Conservation (phyloP, 2,888 invertebrate genomes). For the Leptura quadrifasciata region DNA sequence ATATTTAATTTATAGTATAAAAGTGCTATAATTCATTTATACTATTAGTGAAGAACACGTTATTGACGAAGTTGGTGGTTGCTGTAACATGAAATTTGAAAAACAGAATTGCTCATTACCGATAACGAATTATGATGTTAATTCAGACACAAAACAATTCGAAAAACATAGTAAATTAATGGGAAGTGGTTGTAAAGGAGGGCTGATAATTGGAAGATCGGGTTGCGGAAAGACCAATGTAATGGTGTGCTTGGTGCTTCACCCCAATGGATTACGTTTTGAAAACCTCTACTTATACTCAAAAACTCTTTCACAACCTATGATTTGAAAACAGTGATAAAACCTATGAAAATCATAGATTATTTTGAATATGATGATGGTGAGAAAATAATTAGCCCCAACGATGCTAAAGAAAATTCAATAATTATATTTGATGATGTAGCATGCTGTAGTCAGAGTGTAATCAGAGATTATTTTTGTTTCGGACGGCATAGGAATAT, state of each 20-base stretch:
- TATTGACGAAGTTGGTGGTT: no score
- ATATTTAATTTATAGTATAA: no score
- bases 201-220: not conserved
- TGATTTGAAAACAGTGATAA: not conserved
- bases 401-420: not conserved
- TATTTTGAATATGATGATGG: slow-evolving; percentile 6
- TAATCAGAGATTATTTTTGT: slow-evolving; percentile 42
- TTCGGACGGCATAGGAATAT: slow-evolving; percentile 43
- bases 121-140: slow-evolving; percentile 12
- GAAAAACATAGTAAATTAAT: not conserved
- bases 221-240: slow-evolving; percentile 8
- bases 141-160: not conserved
- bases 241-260: not conserved
- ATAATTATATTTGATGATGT: slow-evolving; percentile 19
- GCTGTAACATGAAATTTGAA: slow-evolving; percentile 20
- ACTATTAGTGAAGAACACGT: no score
- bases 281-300: slow-evolving; percentile 21
- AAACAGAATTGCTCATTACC: slow-evolving; percentile 17
- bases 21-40: no score
- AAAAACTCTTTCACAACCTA: not conserved
- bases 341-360: not conserved
- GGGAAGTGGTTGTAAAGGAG: not conserved
- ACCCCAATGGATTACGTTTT: slow-evolving; percentile 19
- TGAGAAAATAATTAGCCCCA: not conserved
- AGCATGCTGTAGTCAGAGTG: slow-evolving; percentile 36